Evolutionary conservation across 2,797 vertebrate genomes (phyloP), one percentile per base, ranked within the genome.

Genomic region (Myiotriccus ornatus): DNA sequence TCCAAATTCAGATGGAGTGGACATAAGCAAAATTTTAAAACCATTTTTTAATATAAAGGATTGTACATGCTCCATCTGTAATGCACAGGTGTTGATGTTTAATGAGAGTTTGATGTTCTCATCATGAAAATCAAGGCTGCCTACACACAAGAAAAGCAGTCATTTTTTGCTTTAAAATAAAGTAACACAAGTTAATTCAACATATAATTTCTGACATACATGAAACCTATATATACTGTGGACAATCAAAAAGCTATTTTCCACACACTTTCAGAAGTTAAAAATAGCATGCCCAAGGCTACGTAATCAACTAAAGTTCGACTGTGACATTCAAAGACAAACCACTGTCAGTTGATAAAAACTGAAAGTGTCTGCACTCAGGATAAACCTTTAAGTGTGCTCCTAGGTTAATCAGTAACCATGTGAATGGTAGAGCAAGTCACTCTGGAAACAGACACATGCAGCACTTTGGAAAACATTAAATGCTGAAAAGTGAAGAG

Each of bases 1-100:
- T 88, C 28, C 24, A 57, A 27, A 84, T 79, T 78, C 35, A 35
- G 46, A 22, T 6, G 6, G 3, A 49, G 35, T 53, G 17, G 23
- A n/a, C 30, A 22, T 41, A 68, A 84, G 22, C 23, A 80, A 43
- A 60, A 37, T 23, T 79, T 39, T 32, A 80, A 52, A 12, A 67
- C 28, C 6, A 12, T 28, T 60, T 19, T 75, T 37, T 52, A 35
- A 47, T 30, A 41, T 25, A 55, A 56, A 64, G 25, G 21, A 28
- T 28, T 35, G 6, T 32, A 78, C 1, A 2, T 46, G 7, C 10
- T 57, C 4, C 0, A 0, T 43, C 30, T 53, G 22, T 76, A 76
- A 32, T 14, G 8, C 19, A 47, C 5, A n/a, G 20, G 20, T 44
- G 76, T 76, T 73, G 35, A 47, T 6, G 4, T 67, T 74, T 87